Base-by-base conservation (phyloP, 2,888 invertebrate species). In the Microctonus hyperodae region DNA sequence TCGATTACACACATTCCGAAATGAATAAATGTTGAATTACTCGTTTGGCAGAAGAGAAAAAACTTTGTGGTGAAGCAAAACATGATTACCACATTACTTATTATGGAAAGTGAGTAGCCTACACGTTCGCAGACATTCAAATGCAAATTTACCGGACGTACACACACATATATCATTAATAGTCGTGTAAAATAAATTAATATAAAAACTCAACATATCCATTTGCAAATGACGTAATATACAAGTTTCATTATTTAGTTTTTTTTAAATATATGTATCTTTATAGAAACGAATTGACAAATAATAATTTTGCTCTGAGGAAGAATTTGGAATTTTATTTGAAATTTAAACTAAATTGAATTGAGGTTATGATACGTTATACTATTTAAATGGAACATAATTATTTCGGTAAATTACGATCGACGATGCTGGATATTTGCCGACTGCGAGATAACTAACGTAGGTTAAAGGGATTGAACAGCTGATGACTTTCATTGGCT, bases 401-500 rank as follows among this genome's bases (percentile, higher is more conserved):
- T n/a, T n/a, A n/a, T n/a, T n/a, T n/a, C n/a, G n/a, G n/a, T n/a
- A n/a, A n/a, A n/a, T n/a, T n/a, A n/a, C n/a, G n/a, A n/a, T n/a
- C n/a, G n/a, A n/a, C n/a, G n/a, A n/a, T 37, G 37, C 6, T 37
- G 4, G 37, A 37, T 37, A 37, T 37, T 37, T 11, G 37, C 37
- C 37, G 37, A 37, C 37, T 37, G 16, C 44, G 7, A 75, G 77
- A 75, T 75, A 77, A 78, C 75, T 76, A 75, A 62, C 75, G 74
- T 74, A 75, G 75, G 73, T 76, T 76, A 75, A 72, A 74, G 75
- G 75, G 67, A 68, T 67, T 64, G 73, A 79, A 78, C 80, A 79
- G 81, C 81, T 80, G 80, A 80, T 74, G 44, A 44, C 75, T 77
- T 73, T 77, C 60, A 53, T 63, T 68, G 75, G 76, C 76, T 75